Evolutionary conservation across 2,888 invertebrate species (phyloP).

Genomic region (Drosophila parthenogenetica): DNA sequence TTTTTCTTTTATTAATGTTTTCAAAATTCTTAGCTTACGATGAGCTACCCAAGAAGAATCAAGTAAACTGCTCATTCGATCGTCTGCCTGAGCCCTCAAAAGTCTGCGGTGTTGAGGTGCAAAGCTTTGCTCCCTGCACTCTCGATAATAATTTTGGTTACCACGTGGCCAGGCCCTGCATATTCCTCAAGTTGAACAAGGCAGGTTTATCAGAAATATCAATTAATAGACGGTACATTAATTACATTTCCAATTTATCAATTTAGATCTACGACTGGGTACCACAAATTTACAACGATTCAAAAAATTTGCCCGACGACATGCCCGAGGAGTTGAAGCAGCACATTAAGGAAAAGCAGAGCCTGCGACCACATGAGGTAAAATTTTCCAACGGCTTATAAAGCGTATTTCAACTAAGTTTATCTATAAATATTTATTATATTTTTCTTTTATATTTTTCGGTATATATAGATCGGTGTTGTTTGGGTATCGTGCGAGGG

Average conservation of each 20-base stretch:
- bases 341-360: constrained; percentile 87
- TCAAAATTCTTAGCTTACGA: constrained; percentile 80
- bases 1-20: too few species aligned
- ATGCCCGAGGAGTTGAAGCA: constrained; percentile 92
- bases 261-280: constrained; percentile 95
- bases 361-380: constrained; percentile 85
- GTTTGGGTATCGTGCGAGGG: constrained; percentile 98
- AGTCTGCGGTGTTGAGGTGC: constrained; percentile 93
- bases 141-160: constrained; percentile 93
- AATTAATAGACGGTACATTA: not conserved
- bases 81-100: constrained; percentile 88
- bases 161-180: constrained; percentile 94
- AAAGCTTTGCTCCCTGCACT: constrained; percentile 91
- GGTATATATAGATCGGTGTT: constrained; percentile 87
- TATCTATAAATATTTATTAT: too few species aligned
- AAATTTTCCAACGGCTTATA: not conserved
- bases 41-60: constrained; percentile 87
- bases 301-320: constrained; percentile 88
- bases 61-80: constrained; percentile 89
- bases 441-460: not conserved
- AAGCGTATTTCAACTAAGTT: too few species aligned
- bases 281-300: constrained; percentile 91
- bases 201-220: too few species aligned
- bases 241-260: constrained; percentile 77
- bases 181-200: constrained; percentile 98